Evolutionary conservation across 2,888 invertebrate genomes (phyloP), one percentile per base, ranked within the genome.

Genomic region (Hedya salicella): DNA sequence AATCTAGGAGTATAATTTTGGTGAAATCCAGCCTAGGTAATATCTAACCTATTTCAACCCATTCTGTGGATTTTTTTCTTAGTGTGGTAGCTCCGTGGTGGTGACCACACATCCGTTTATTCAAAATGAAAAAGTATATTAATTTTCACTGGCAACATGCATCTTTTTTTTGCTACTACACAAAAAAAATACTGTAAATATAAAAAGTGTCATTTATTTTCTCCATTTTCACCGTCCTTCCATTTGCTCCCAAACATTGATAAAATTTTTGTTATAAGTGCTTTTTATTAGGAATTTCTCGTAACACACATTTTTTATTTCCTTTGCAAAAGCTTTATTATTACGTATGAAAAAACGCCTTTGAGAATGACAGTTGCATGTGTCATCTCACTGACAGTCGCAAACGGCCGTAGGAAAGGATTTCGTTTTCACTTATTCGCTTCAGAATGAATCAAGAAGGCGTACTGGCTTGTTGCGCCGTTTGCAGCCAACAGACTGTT

Each of bases 401-500:
- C 32, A 42, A 16, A 61, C 66, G 53, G 54, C 61, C 61, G 32
- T 54, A 61, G 54, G 48, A 61, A 53, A 66, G 42, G 60, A 49
- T 21, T 60, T 66, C 60, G 60, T 54, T 66, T 66, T 66, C 53
- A 48, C 53, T 54, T 66, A 49, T 39, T 66, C 65, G 48, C 53
- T 87, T 87, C 83, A 91, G 87, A 91, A 91, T 91, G 91, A 88
- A 91, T 91, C 89, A 85, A 83, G 89, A 79, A 82, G 81, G 86
- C 85, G 81, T 78, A 78, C 81, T 82, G 50, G 86, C 83, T 82
- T 84, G 90, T 85, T 95, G 95, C 87, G 93, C 89, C 71, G 90
- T 95, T 78, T 96, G 96, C 86, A 93, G 94, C 70, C 88, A 83
- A 74, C 93, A 94, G 77, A 94, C 94, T 74, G 87, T 96, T 75